Evolutionary conservation across 2,888 invertebrate genomes (phyloP).

Genomic region (Pteria penguin): DNA sequence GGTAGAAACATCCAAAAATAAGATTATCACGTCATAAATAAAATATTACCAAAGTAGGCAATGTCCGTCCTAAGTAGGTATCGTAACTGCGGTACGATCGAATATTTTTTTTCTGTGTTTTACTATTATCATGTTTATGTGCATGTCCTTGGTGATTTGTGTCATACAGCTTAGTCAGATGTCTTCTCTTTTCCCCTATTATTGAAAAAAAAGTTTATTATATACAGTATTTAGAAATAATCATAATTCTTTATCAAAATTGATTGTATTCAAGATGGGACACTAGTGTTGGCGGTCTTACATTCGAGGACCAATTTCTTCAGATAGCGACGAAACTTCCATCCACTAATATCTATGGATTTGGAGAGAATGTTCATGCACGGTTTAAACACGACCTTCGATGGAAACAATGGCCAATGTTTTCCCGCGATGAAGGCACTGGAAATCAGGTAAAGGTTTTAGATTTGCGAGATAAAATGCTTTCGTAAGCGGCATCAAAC

Average conservation of each 20-base stretch:
- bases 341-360: conserved; percentile 79
- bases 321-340: conserved; percentile 80
- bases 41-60: too few relatives aligned
- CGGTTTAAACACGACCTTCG: conserved; percentile 77
- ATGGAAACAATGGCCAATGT: conserved; percentile 78
- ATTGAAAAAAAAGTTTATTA: background rate
- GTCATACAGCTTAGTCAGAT: too few relatives aligned
- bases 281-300: conserved; percentile 76
- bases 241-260: background rate
- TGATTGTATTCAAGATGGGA: conserved; percentile 55
- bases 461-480: too few relatives aligned
- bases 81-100: too few relatives aligned
- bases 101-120: too few relatives aligned
- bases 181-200: too few relatives aligned
- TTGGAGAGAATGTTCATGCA: conserved; percentile 80
- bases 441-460: conserved; percentile 60
- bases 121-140: too few relatives aligned
- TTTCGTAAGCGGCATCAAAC: too few relatives aligned
- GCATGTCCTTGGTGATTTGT: too few relatives aligned
- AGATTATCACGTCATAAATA: too few relatives aligned
- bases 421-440: conserved; percentile 78
- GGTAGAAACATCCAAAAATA: too few relatives aligned
- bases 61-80: too few relatives aligned
- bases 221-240: background rate
- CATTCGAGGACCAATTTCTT: conserved; percentile 81